Base-by-base conservation (phyloP, 2,888 invertebrate species). In the Automeris io region DNA sequence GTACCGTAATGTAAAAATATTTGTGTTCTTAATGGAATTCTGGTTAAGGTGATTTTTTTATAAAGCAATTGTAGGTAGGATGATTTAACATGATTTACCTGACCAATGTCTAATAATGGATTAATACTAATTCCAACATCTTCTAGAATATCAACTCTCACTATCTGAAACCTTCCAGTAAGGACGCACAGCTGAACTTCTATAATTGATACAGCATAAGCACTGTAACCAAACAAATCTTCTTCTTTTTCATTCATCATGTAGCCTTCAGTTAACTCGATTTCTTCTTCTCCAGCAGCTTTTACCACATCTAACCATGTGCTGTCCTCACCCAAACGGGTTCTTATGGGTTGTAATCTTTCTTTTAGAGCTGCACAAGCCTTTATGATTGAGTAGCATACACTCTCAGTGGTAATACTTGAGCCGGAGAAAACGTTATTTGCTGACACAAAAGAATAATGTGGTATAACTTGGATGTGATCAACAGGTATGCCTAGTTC, bases 121-220 rank as follows among this genome's bases (percentile, higher is more conserved):
- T 89, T 92, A 34, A 91, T 74, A 62, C 91, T 91, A 45, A 89
- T 65, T 0, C 93, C 93, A 0, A 88, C 88, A 61, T 93, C 93
- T 58, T 92, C 92, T 42, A 92, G 58, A 43, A 93, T 72, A 70
- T 93, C 92, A 0, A 88, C 89, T 45, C 92, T 76, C 1, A 69
- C 58, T 24, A 91, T 69, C 52, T 90, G 75, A 47, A 89, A 89
- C 54, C 90, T 89, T 2, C 94, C 94, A 1, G 93, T 93, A 33
- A 93, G 61, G 2, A 92, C 72, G 62, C 94, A 94, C 2, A 94
- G 56, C 55, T 92, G 89, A 0, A 91, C 89, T 72, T 94, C 93
- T 5, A 89, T 61, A 11, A 90, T 86, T 1, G 86, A 70, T 0
- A 89, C 87, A 5, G 90, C 90, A 60, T 89, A 92, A 19, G 92